Evolutionary conservation across 37 sponge, comb jelly and placozoan species (phyloP), one percentile per base, ranked within the genome.

Genomic region (Hexactinellida sp.): DNA sequence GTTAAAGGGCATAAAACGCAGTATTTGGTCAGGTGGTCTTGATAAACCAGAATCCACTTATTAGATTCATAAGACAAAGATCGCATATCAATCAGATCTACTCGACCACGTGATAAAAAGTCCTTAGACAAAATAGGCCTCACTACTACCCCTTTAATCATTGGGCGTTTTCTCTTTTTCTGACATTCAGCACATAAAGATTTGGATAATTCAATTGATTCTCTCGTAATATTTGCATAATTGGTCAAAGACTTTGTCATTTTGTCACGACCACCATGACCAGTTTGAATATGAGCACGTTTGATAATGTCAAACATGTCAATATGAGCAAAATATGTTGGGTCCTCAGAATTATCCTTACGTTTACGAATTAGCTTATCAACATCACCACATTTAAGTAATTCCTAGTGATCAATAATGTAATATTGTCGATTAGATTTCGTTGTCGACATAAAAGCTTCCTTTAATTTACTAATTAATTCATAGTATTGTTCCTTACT

Each of bases 21-120:
- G 76, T 63, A 63, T n/a, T 47, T 47, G 16, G 52, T n/a, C 21
- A 23, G 76, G 21, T 10, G 76, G n/a, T 63, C 76, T 63, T 63
- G 76, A 63, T 63, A 63, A 63, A 32, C 34, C 25, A 63, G 76
- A 23, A 63, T 63, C 76, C 76, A 63, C 76, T 63, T 63, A 63
- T 63, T 63, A 25, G 76, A 63, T 63, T 63, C 76, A 10, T 63
- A 63, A 63, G 76, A 63, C 76, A 63, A 21, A 63, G 76, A 63
- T 63, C 13, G 76, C 76, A 63, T 63, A 63, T 47, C 52, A 47
- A 47, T 47, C 52, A 47, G 52, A 47, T 47, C 52, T 19, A 47
- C 52, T 16, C 16, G 52, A 9, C 52, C 52, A 47, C 16, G 52
- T 47, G 52, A 47, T 47, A 47, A 47, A 19, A 47, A n/a, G 16